phyloP scores from a whole-genome alignment of 1,140 invertebrate species.

The Bradynema listronoti region DNA sequence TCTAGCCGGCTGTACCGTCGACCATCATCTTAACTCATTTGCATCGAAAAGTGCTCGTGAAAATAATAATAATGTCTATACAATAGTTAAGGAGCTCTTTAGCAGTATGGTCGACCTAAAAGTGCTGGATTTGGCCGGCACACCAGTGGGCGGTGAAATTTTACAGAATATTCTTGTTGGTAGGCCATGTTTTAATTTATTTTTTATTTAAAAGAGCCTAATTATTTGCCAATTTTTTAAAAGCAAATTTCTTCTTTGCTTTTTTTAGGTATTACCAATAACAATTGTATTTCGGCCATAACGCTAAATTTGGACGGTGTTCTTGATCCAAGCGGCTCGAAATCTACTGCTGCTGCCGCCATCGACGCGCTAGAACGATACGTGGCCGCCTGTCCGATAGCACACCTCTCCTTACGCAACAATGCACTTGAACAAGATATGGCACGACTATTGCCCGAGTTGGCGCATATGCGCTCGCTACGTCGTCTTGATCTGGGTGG shows the following conservation, averaged over 20 bases:
- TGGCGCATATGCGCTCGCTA: slow-evolving; percentile 10
- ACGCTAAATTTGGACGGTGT: slow-evolving; percentile 19
- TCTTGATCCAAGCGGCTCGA: slow-evolving; percentile 16
- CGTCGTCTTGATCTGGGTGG: slow-evolving; percentile 47
- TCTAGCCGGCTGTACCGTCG: slow-evolving; percentile 25
- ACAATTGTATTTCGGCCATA: slow-evolving; percentile 20
- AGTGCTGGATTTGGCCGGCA: slow-evolving; percentile 32
- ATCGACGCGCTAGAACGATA: slow-evolving; percentile 39
- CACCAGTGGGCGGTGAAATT: slow-evolving; percentile 38
- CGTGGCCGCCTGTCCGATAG: slow-evolving; percentile 33
- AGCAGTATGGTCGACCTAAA: slow-evolving; percentile 33
- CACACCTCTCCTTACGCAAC: slow-evolving; percentile 43
- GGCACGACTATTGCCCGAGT: slow-evolving; percentile 11
- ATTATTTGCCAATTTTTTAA: no score
- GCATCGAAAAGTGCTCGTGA: slow-evolving; percentile 20
- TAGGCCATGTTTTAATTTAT: slow-evolving; percentile 4
- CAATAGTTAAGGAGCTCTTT: slow-evolving; percentile 37
- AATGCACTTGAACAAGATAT: slow-evolving; percentile 46
- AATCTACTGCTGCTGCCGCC: slow-evolving; percentile 33
- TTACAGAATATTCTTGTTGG: slow-evolving; percentile 48
- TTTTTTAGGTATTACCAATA: slow-evolving; percentile 37
- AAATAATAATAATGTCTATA: no score
- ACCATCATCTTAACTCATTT: slow-evolving; percentile 1
- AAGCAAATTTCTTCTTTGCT: slow-evolving; percentile 12
- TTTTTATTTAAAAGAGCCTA: no score